phyloP scores from a whole-genome alignment of 2,888 invertebrate species.

The Latrodectus hesperus region DNA sequence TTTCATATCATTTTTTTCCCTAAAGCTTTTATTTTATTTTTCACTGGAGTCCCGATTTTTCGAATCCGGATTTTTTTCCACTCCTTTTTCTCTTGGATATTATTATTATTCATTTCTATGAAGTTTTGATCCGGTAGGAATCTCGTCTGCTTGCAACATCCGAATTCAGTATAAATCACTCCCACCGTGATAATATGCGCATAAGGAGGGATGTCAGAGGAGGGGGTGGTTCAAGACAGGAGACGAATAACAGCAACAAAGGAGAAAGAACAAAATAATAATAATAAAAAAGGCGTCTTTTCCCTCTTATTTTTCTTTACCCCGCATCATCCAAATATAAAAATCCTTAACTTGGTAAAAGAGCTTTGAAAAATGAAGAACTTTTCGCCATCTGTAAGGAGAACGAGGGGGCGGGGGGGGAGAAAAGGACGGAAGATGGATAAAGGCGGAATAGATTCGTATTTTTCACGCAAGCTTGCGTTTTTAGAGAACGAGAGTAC shows the following conservation, averaged over 20 bases:
- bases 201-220: slow-evolving; percentile 6
- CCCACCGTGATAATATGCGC: slow-evolving; percentile 56
- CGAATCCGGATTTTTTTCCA: slow-evolving; percentile 14
- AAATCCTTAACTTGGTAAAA: slow-evolving; percentile 65
- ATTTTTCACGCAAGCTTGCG: slow-evolving; percentile 67
- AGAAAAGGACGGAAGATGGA: slow-evolving; percentile 1
- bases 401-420: background rate
- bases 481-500: slow-evolving; percentile 18
- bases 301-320: no score
- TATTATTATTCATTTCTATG: slow-evolving; percentile 64
- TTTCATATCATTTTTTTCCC: slow-evolving; percentile 2
- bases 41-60: background rate
- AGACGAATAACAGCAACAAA: background rate
- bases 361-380: slow-evolving; percentile 69
- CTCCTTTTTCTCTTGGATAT: slow-evolving; percentile 14
- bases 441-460: slow-evolving; percentile 34
- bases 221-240: background rate
- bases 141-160: slow-evolving; percentile 29
- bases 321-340: slow-evolving; percentile 24
- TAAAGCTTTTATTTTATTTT: background rate
- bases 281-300: slow-evolving; percentile 31
- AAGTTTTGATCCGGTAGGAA: slow-evolving; percentile 52
- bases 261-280: slow-evolving; percentile 15
- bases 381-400: slow-evolving; percentile 43
- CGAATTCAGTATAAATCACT: slow-evolving; percentile 62